phyloP scores from a whole-genome alignment of 2,888 invertebrate genomes.

The Dorcus hopei region DNA sequence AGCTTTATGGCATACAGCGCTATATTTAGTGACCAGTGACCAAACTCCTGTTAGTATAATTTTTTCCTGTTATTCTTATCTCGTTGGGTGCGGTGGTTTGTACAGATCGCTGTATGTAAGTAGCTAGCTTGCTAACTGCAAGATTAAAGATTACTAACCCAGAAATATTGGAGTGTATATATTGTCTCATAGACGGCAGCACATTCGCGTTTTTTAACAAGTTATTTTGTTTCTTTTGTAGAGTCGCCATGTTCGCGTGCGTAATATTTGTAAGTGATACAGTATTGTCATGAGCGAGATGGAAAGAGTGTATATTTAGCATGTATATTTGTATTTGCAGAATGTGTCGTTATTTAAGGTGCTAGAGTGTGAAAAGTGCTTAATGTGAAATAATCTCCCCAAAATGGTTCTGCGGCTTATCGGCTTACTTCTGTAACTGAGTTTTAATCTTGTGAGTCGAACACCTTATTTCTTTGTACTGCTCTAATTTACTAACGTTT shows the following conservation, averaged over 20 bases:
- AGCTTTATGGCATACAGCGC: too few species aligned
- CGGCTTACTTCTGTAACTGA: slow-evolving; percentile 32
- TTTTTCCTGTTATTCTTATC: too few species aligned
- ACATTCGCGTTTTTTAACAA: not conserved
- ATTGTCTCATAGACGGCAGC: slow-evolving; percentile 2
- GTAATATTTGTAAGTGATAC: slow-evolving; percentile 17
- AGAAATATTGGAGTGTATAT: too few species aligned
- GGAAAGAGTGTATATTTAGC: slow-evolving; percentile 43
- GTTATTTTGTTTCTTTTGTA: slow-evolving; percentile 9
- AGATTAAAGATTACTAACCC: too few species aligned
- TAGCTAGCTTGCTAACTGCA: too few species aligned
- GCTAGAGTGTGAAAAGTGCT: slow-evolving; percentile 35
- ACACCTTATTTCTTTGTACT: not conserved
- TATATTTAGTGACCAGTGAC: too few species aligned
- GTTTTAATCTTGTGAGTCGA: slow-evolving; percentile 25
- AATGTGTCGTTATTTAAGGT: slow-evolving; percentile 38
- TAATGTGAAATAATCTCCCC: slow-evolving; percentile 33
- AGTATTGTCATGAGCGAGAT: slow-evolving; percentile 35
- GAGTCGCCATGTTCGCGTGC: slow-evolving; percentile 23
- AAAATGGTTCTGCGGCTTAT: slow-evolving; percentile 34
- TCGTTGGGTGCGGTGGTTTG: too few species aligned
- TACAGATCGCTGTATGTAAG: too few species aligned
- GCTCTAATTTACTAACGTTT: too few species aligned
- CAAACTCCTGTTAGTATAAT: too few species aligned
- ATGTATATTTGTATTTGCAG: slow-evolving; percentile 31